Percentiles rank a stretch among this genome's conserved stretches.
These are phyloP conservation scores for Romanogobio albipinnatus DNA, from an alignment of 2,113 vertebrate species.

Conservation along the genomic window DNA sequence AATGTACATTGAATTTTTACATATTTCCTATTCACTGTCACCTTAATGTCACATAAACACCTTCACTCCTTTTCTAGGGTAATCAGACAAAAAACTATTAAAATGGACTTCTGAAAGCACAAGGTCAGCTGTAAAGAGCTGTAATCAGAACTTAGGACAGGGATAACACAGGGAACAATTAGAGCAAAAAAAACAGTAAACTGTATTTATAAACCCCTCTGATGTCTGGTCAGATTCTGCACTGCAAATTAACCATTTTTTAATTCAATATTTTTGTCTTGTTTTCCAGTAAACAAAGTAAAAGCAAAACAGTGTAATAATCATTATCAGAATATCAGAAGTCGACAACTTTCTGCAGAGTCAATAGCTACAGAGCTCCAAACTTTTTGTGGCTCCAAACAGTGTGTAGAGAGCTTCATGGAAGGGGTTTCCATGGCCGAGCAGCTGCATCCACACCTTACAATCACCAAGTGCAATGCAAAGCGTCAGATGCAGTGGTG, in stretches of 20 bases:
- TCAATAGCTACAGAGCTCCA: no score
- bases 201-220: not conserved
- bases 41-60: no score
- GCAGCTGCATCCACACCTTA: no score
- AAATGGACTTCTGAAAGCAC: not conserved
- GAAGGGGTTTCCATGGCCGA: no score
- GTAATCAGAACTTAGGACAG: not conserved
- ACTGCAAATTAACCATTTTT: not conserved
- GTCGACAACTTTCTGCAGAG: no score
- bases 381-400: no score
- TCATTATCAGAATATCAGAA: not conserved
- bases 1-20: no score
- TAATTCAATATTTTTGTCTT: not conserved
- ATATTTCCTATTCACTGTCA: no score
- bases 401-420: no score
- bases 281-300: not conserved
- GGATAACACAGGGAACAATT: not conserved
- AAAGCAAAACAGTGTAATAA: not conserved
- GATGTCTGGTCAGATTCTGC: not conserved
- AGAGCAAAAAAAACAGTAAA: not conserved
- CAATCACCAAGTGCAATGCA: no score
- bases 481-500: no score
- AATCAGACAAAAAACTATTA: not conserved
- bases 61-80: no score
- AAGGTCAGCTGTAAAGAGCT: slow-evolving; percentile 1